Evolutionary conservation across 1,140 invertebrate species (phyloP), one percentile per base, ranked within the genome.

Genomic region (Alviniconcha marisindica): DNA sequence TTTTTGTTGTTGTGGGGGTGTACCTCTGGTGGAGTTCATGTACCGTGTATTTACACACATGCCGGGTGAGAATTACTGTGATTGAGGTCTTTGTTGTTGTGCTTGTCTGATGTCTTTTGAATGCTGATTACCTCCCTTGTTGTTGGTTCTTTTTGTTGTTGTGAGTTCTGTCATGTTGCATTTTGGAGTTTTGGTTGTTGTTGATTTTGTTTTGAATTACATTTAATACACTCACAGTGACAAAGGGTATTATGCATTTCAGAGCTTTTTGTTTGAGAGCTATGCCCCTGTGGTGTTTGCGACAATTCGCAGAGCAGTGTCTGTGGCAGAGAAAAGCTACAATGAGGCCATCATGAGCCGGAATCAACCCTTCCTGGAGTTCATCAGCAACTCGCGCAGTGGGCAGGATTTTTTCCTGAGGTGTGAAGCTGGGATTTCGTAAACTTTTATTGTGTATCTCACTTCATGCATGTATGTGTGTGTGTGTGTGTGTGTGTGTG

Each of bases 321-420:
- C 63, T n/a, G 71, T 90, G 15, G 74, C 63, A 2, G 87, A 90
- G 66, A 40, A 83, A 15, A 40, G 81, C 7, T 90, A 84, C 76
- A 42, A 87, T 18, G 56, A 84, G 10, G 73, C 86, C 31, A 73
- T 90, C 42, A 87, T 87, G 44, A 56, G 85, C 7, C 77, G 83
- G 33, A 3, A n/a, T 12, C 15, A n/a, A 28, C 83, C 85, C 2
- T 90, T 88, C 82, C 73, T 88, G 63, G 87, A 90, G 73, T 90
- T 88, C 77, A 81, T 89, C 31, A 90, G 89, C 82, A 90, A 90
- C 78, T 90, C 89, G 0, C 86, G 84, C 66, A 90, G 89, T 87
- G 88, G 89, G 3, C 86, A 88, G 56, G 87, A 90, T 81, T 90
- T 90, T 78, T 90, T 84, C 56, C 77, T 90, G n/a, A 88, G 86